Conservation (phyloP, 2,797 vertebrate species). For the Nannoperca australis region DNA sequence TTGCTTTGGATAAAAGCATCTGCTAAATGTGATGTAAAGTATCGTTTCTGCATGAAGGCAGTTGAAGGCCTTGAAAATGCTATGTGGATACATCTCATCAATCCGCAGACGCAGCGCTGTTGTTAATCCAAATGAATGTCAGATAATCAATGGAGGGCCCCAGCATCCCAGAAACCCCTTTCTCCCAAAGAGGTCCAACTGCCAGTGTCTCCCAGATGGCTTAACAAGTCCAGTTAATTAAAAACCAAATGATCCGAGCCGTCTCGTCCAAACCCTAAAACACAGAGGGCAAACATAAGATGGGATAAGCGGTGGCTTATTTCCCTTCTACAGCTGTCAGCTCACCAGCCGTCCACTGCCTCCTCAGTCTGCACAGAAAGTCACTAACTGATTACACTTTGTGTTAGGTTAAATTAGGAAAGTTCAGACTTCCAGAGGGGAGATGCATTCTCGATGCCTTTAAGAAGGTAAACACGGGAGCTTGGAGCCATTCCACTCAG, state of each 20-base stretch:
- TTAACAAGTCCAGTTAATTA: slow-evolving; percentile 79
- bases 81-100: slow-evolving; percentile 40
- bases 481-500: neutral
- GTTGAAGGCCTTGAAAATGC: slow-evolving; percentile 9
- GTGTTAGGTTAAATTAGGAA: slow-evolving; percentile 46
- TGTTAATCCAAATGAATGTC: slow-evolving; percentile 74
- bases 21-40: too few relatives aligned
- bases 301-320: slow-evolving; percentile 76
- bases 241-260: slow-evolving; percentile 61
- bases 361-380: slow-evolving; percentile 48
- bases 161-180: slow-evolving; percentile 52
- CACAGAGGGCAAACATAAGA: slow-evolving; percentile 56
- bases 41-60: slow-evolving; percentile 11
- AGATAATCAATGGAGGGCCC: slow-evolving; percentile 74
- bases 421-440: slow-evolving; percentile 32
- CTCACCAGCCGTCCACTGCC: slow-evolving; percentile 62
- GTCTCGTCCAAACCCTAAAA: slow-evolving; percentile 40
- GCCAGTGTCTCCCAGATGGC: slow-evolving; percentile 71
- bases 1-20: too few relatives aligned
- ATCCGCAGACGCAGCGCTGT: slow-evolving; percentile 48
- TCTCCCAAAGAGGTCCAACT: slow-evolving; percentile 55
- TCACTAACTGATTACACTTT: slow-evolving; percentile 60
- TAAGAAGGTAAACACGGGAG: slow-evolving; percentile 20
- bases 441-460: slow-evolving; percentile 13
- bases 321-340: slow-evolving; percentile 80